Conservation (phyloP, 2,797 vertebrate species). For the Triplophysa bombifrons region DNA sequence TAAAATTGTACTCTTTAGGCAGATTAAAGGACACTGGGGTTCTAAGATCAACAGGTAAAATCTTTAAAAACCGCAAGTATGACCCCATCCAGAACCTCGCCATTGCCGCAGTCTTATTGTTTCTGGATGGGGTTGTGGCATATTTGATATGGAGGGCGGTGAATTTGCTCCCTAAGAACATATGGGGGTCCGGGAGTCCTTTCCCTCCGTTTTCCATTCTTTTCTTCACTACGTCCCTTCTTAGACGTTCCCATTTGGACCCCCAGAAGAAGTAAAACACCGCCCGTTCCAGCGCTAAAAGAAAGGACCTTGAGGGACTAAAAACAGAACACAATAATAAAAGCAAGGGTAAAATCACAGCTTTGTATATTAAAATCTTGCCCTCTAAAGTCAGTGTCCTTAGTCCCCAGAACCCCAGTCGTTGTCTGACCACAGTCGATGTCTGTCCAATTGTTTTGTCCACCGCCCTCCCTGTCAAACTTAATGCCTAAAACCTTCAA, state of each 20-base stretch:
- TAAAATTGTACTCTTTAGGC: too few relatives aligned
- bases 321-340: slow-evolving; percentile 30
- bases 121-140: slow-evolving; percentile 2
- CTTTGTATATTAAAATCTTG: neutral
- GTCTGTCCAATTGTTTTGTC: slow-evolving; percentile 17
- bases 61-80: neutral
- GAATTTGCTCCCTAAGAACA: slow-evolving; percentile 20
- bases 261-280: slow-evolving; percentile 46
- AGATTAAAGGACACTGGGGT: slow-evolving; percentile 22
- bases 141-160: slow-evolving; percentile 17
- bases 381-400: neutral
- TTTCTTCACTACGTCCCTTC: neutral
- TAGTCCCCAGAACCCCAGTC: slow-evolving; percentile 18
- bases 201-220: slow-evolving; percentile 27
- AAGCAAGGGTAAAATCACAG: neutral
- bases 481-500: neutral
- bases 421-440: too few relatives aligned
- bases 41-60: neutral
- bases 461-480: slow-evolving; percentile 23
- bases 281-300: neutral
- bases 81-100: neutral
- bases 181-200: slow-evolving; percentile 34
- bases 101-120: slow-evolving; percentile 1
- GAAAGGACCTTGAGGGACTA: neutral
- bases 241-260: slow-evolving; percentile 41